phyloP scores from a whole-genome alignment of 1,140 invertebrate species.

The Pseudoatta argentina region DNA sequence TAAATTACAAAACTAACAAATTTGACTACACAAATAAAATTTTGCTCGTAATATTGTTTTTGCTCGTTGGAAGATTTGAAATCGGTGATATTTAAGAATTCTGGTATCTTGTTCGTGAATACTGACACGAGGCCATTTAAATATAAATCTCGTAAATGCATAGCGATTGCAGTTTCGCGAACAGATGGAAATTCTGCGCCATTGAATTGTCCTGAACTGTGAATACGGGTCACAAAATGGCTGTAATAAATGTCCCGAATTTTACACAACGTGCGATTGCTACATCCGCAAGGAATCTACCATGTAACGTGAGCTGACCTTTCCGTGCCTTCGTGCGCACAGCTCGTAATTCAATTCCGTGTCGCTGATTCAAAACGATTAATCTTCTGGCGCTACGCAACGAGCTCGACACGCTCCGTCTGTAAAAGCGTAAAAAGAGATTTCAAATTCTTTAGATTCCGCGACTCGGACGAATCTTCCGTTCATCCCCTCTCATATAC shows the following conservation, averaged over 20 bases:
- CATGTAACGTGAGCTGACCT: conserved; percentile 35
- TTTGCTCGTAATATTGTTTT: not conserved
- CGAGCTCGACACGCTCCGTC: conserved; percentile 48
- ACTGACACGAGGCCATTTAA: not conserved
- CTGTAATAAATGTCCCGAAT: conserved; percentile 39
- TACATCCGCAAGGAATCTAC: conserved; percentile 40
- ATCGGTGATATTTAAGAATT: not conserved
- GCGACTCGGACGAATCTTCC: not conserved
- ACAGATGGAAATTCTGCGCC: conserved; percentile 9
- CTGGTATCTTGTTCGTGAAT: not conserved
- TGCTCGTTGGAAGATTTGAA: not conserved
- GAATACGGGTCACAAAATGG: conserved; percentile 16
- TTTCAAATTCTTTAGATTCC: conserved; percentile 33
- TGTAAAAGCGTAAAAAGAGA: conserved; percentile 51
- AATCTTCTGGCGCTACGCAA: conserved; percentile 48
- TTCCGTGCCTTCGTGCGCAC: conserved; percentile 51
- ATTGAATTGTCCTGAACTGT: conserved; percentile 11
- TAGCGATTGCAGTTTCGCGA: conserved; percentile 10
- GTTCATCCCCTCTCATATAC: not conserved
- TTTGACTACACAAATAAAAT: not conserved
- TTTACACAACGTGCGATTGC: conserved; percentile 28
- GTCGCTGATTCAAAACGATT: conserved; percentile 59
- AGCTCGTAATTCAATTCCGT: conserved; percentile 62
- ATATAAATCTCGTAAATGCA: not conserved
- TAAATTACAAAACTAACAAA: not conserved